Conservation (phyloP, 2,113 vertebrate species). For the Copsychus sechellarum region DNA sequence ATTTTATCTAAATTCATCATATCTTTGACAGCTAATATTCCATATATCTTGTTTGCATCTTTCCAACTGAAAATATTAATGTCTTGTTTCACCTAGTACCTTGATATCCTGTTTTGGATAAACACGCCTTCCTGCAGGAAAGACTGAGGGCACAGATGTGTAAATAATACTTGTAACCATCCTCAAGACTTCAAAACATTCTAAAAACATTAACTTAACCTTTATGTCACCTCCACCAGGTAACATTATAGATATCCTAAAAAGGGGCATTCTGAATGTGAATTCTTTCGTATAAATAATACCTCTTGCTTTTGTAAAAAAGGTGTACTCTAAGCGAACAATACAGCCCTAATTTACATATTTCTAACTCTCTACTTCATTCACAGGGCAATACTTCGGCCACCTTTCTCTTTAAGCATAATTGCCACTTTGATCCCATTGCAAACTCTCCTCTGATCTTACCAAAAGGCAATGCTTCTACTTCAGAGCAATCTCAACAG, state of each 20-base stretch:
- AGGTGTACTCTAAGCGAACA: background rate
- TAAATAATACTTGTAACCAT: background rate
- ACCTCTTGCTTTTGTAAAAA: background rate
- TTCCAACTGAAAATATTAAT: background rate
- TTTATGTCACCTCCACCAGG: background rate
- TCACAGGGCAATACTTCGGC: background rate
- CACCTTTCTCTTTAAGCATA: background rate
- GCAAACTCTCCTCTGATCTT: background rate
- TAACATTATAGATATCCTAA: background rate
- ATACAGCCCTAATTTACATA: background rate
- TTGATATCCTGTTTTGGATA: background rate
- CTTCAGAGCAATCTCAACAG: background rate
- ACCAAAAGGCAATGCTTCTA: background rate
- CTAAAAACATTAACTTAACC: background rate
- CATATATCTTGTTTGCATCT: background rate
- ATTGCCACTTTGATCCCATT: background rate
- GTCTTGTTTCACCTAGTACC: background rate
- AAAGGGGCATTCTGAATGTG: background rate
- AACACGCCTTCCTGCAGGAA: background rate
- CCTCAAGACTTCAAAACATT: background rate
- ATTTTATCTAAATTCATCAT: background rate
- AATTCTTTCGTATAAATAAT: background rate
- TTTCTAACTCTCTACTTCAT: background rate
- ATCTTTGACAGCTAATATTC: background rate
- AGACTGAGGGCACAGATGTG: background rate